These are phyloP conservation scores for Listronotus oregonensis DNA, from an alignment of 1,140 invertebrate genomes.

Conservation along the genomic window DNA sequence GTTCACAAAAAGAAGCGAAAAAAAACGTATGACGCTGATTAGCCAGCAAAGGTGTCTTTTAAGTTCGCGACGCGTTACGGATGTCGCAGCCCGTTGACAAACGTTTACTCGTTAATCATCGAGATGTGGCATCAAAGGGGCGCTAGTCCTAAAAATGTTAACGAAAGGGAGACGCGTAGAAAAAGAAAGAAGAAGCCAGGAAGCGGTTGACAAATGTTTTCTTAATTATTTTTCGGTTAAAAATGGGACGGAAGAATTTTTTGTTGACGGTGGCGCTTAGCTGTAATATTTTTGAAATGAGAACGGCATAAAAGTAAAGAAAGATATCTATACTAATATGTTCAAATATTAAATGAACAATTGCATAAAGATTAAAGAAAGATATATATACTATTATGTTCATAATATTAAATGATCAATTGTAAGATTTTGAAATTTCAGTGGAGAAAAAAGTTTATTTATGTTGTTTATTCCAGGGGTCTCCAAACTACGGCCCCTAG, in stretches of 20 bases:
- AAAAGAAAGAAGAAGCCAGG: conserved; percentile 14
- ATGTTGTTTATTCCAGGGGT: no score
- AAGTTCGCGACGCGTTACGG: conserved; percentile 29
- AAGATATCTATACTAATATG: no score
- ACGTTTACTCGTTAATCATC: conserved; percentile 41
- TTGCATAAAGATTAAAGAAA: no score
- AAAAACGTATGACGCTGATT: conserved; percentile 21
- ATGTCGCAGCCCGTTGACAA: conserved; percentile 39
- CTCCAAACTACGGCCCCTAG: no score
- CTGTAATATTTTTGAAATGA: no score
- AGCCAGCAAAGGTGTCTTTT: conserved; percentile 16
- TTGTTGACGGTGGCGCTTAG: background rate
- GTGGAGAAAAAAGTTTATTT: no score
- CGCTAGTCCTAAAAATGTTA: conserved; percentile 34
- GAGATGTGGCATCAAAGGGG: conserved; percentile 38
- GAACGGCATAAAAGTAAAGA: no score
- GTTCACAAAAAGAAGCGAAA: conserved; percentile 6
- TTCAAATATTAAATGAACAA: no score
- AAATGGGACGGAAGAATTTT: conserved; percentile 15
- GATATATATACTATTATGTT: no score
- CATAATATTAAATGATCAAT: no score
- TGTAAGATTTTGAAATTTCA: no score
- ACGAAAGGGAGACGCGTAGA: conserved; percentile 19
- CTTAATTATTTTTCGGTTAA: conserved; percentile 43
- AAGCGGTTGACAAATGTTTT: conserved; percentile 38